These are phyloP conservation scores for Drosophila fuyamai DNA, from an alignment of 1,140 invertebrate species.

Conservation along the genomic window DNA sequence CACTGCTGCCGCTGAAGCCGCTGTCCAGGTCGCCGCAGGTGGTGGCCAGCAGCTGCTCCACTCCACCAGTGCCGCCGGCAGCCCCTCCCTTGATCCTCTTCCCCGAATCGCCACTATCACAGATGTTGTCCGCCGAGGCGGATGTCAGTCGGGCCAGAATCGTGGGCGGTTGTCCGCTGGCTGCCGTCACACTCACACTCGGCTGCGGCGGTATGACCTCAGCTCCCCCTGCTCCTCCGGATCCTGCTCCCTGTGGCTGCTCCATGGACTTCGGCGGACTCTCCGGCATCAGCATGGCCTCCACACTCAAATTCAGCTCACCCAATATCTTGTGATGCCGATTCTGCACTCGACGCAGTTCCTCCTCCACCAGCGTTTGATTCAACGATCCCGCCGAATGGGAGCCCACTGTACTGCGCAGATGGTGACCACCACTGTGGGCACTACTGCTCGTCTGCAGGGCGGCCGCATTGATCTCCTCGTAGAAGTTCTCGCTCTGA, in stretches of 20 bases:
- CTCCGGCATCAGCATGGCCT: constrained; percentile 94
- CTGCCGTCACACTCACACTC: constrained; percentile 83
- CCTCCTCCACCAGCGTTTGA: constrained; percentile 90
- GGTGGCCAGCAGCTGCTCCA: constrained; percentile 85
- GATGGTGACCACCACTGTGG: constrained; percentile 15
- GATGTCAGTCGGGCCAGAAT: constrained; percentile 61
- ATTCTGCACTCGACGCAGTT: constrained; percentile 91
- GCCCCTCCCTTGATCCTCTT: neutral
- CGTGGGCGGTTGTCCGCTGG: constrained; percentile 71
- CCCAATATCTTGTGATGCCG: constrained; percentile 92
- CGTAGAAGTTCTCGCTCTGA: constrained; percentile 94
- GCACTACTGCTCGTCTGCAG: constrained; percentile 66
- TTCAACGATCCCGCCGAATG: constrained; percentile 86
- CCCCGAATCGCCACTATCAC: constrained; percentile 59
- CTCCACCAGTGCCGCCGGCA: constrained; percentile 49
- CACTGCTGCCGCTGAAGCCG: constrained; percentile 92
- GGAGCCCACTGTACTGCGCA: constrained; percentile 58
- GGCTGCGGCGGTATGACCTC: constrained; percentile 83
- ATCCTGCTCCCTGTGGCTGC: neutral
- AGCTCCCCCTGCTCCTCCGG: neutral
- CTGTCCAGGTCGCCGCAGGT: constrained; percentile 88
- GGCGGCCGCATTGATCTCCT: constrained; percentile 89
- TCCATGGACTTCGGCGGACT: constrained; percentile 65
- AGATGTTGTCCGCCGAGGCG: constrained; percentile 81
- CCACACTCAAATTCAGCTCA: constrained; percentile 93